These are phyloP conservation scores for Allophyes oxyacanthae DNA, from an alignment of 2,888 invertebrate species.

Conservation along the genomic window DNA sequence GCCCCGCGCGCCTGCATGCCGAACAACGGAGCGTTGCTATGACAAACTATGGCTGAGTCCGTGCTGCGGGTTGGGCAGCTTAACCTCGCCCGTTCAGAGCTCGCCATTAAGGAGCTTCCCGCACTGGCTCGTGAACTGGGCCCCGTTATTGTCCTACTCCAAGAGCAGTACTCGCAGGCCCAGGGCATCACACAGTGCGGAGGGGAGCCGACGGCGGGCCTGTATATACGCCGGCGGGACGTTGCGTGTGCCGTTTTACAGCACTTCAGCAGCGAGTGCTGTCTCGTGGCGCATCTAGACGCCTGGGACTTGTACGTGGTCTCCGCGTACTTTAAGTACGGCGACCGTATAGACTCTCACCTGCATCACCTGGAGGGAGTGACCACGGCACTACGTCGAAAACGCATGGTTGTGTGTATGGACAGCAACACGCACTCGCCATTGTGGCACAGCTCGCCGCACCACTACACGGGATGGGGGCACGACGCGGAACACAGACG, in stretches of 20 bases:
- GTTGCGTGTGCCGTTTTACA: too few species aligned
- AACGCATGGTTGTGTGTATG: constrained; percentile 18
- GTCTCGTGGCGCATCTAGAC: too few species aligned
- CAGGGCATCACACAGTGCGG: too few species aligned
- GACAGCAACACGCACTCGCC: constrained; percentile 60
- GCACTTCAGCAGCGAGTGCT: too few species aligned
- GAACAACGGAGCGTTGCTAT: constrained; percentile 14
- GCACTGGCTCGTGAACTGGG: constrained; percentile 21
- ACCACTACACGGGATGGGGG: constrained; percentile 48
- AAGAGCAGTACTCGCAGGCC: constrained; percentile 23
- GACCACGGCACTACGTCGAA: constrained; percentile 17
- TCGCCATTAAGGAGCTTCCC: neutral
- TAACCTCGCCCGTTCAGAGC: constrained; percentile 25
- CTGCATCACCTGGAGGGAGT: constrained; percentile 38
- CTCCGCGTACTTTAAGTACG: constrained; percentile 16
- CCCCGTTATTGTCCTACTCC: constrained; percentile 49
- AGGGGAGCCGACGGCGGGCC: too few species aligned
- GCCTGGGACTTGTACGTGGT: neutral
- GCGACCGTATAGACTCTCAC: neutral
- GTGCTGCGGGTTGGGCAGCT: too few species aligned
- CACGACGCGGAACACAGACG: neutral
- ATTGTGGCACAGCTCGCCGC: constrained; percentile 43
- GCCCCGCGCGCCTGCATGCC: constrained; percentile 45
- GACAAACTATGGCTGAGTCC: constrained; percentile 29
- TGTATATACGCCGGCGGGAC: too few species aligned